phyloP scores from a whole-genome alignment of 2,888 invertebrate genomes.

The Eupithecia pulchellata region DNA sequence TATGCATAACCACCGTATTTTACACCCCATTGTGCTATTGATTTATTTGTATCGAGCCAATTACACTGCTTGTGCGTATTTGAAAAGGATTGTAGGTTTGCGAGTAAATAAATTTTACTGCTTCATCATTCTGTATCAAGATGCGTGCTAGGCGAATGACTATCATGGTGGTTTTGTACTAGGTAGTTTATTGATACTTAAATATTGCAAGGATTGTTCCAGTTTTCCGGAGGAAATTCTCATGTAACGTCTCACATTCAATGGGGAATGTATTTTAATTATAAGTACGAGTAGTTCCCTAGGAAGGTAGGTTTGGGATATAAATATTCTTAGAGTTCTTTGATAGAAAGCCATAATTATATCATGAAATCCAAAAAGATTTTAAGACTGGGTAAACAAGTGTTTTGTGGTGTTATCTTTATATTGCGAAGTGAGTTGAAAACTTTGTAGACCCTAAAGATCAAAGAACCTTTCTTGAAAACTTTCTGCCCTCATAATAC shows the following conservation, averaged over 20 bases:
- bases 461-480: background rate
- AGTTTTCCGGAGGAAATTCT: background rate
- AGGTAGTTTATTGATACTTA: background rate
- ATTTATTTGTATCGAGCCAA: constrained; percentile 72
- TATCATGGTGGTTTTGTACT: background rate
- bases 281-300: background rate
- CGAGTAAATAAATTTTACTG: constrained; percentile 32
- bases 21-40: constrained; percentile 66
- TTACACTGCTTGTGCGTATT: constrained; percentile 68
- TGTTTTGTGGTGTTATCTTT: background rate
- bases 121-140: constrained; percentile 20
- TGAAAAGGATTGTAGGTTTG: constrained; percentile 41
- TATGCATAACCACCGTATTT: constrained; percentile 57
- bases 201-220: background rate
- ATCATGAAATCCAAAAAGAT: too few species aligned
- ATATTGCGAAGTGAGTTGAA: background rate
- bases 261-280: background rate
- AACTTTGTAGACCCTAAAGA: background rate
- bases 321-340: background rate
- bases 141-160: background rate
- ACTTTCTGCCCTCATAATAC: background rate
- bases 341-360: too few species aligned
- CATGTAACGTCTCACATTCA: background rate
- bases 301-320: background rate
- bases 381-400: background rate